phyloP scores from a whole-genome alignment of 2,113 vertebrate genomes.

The Nerophis lumbriciformis region DNA sequence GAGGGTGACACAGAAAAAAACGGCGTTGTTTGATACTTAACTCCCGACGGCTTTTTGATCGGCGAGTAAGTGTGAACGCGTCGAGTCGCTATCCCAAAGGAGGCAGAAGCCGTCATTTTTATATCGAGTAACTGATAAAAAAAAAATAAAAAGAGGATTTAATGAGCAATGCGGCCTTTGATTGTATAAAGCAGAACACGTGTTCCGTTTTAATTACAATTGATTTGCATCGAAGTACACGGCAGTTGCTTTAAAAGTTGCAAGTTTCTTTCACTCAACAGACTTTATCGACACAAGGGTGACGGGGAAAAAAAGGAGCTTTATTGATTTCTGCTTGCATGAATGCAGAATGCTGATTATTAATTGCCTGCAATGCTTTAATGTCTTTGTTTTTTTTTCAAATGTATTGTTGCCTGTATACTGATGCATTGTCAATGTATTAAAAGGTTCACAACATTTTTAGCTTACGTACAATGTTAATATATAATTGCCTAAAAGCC shows the following conservation, averaged over 20 bases:
- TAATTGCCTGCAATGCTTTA: slow-evolving; percentile 50
- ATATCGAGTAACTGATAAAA: slow-evolving; percentile 81
- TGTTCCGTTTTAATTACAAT: slow-evolving; percentile 91
- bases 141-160: slow-evolving; percentile 82
- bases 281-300: slow-evolving; percentile 49
- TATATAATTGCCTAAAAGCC: slow-evolving; percentile 45
- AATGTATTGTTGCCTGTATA: slow-evolving; percentile 19
- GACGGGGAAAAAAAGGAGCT: slow-evolving; percentile 27
- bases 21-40: slow-evolving; percentile 83
- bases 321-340: slow-evolving; percentile 60
- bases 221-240: slow-evolving; percentile 84
- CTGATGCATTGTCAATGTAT: slow-evolving; percentile 35
- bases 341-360: slow-evolving; percentile 50
- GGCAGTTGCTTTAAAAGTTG: slow-evolving; percentile 65
- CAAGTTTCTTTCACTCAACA: slow-evolving; percentile 48
- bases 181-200: slow-evolving; percentile 77
- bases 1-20: slow-evolving; percentile 75
- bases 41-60: slow-evolving; percentile 78
- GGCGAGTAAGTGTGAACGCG: slow-evolving; percentile 61
- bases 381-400: slow-evolving; percentile 37
- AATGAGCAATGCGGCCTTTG: slow-evolving; percentile 77
- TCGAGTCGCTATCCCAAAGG: slow-evolving; percentile 74
- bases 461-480: slow-evolving; percentile 29
- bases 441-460: slow-evolving; percentile 45
- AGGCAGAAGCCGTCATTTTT: slow-evolving; percentile 66